These are phyloP conservation scores for Capreolus pygargus DNA, from an alignment of 2,113 vertebrate species.

Conservation along the genomic window DNA sequence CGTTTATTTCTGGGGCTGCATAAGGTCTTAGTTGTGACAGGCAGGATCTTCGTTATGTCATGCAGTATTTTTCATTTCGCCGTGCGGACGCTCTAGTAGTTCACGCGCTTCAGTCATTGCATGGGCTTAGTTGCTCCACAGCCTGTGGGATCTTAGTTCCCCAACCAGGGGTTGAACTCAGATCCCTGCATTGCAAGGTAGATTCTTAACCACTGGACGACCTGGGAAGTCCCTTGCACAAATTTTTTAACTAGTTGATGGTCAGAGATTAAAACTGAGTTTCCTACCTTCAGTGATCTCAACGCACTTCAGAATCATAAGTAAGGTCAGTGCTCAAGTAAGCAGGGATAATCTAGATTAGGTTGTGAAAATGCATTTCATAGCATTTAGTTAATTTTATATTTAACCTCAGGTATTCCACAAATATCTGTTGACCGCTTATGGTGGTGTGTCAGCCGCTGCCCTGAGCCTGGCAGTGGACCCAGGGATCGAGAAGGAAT, in stretches of 20 bases:
- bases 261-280: not conserved
- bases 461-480: not conserved
- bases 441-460: too few relatives aligned
- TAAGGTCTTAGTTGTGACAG: not conserved
- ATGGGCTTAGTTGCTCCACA: not conserved
- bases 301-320: not conserved
- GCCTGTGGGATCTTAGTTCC: not conserved
- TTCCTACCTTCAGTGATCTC: not conserved
- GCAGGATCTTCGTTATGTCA: not conserved
- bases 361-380: not conserved
- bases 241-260: not conserved
- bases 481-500: not conserved
- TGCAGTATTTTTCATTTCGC: accelerated
- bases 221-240: not conserved
- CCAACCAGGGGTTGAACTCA: not conserved
- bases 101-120: not conserved
- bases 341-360: not conserved
- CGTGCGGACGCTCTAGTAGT: not conserved
- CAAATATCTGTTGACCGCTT: not conserved
- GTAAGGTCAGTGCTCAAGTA: not conserved
- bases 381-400: not conserved
- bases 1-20: not conserved
- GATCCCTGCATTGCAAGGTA: not conserved
- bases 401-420: not conserved
- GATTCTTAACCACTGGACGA: not conserved